phyloP scores from a whole-genome alignment of 2,888 invertebrate species.

The Dryomyza anilis region DNA sequence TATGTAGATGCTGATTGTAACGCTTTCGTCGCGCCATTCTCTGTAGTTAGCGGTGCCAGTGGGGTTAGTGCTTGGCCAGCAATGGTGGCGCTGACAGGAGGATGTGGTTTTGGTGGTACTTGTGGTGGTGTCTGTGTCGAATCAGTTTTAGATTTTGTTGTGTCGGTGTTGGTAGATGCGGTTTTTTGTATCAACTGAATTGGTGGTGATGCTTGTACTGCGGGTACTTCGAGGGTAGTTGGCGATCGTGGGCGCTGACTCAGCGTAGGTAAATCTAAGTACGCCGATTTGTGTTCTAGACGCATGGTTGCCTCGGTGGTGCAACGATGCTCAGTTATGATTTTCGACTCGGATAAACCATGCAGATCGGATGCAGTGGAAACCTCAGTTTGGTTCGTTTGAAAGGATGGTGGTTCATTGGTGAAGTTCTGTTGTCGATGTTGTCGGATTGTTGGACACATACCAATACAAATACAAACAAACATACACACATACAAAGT shows the following conservation, averaged over 20 bases:
- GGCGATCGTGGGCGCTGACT: constrained; percentile 45
- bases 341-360: constrained; percentile 60
- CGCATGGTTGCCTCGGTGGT: constrained; percentile 62
- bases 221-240: constrained; percentile 32
- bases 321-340: constrained; percentile 61
- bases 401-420: constrained; percentile 53
- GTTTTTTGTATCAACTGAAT: constrained; percentile 28
- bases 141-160: constrained; percentile 41
- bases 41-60: constrained; percentile 16
- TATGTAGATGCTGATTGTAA: constrained; percentile 37
- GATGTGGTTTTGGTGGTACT: constrained; percentile 52
- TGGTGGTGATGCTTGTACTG: constrained; percentile 28
- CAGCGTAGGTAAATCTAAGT: constrained; percentile 55
- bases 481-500: constrained; percentile 31
- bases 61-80: constrained; percentile 25
- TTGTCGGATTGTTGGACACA: constrained; percentile 8
- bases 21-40: constrained; percentile 33
- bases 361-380: constrained; percentile 56
- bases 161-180: constrained; percentile 41
- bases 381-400: constrained; percentile 50
- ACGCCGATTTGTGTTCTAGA: constrained; percentile 60
- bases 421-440: constrained; percentile 43
- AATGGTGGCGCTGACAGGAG: constrained; percentile 39
- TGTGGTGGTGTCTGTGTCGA: constrained; percentile 50
- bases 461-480: constrained; percentile 27